phyloP scores from a whole-genome alignment of 2,888 invertebrate species.

The Nymphalis polychloros region DNA sequence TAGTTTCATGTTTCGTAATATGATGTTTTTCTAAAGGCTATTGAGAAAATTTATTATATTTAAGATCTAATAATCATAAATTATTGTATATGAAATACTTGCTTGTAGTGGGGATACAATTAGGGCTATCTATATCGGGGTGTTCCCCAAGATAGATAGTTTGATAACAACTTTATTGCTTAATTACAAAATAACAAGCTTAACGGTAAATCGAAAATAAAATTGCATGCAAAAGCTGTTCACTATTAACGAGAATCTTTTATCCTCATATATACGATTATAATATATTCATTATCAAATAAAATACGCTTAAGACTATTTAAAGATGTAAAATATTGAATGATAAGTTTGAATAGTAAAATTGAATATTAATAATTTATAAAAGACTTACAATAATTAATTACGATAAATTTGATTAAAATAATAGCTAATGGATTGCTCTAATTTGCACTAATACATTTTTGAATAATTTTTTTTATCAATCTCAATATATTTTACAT shows the following conservation, averaged over 20 bases:
- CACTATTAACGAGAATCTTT: too few relatives aligned
- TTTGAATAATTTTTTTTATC: not conserved
- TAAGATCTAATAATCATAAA: too few relatives aligned
- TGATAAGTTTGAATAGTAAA: not conserved
- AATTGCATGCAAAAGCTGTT: too few relatives aligned
- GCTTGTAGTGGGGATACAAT: too few relatives aligned
- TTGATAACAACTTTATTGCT: too few relatives aligned
- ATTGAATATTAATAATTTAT: not conserved
- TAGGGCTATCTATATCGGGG: too few relatives aligned
- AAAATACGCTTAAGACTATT: not conserved
- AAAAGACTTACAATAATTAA: not conserved
- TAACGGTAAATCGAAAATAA: too few relatives aligned
- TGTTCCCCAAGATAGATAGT: too few relatives aligned
- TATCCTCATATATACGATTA: too few relatives aligned
- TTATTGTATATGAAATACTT: too few relatives aligned
- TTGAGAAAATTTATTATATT: not conserved
- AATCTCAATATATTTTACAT: too few relatives aligned
- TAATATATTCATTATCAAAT: not conserved
- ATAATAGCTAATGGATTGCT: not conserved
- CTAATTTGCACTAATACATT: not conserved
- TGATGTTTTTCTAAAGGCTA: constrained; percentile 6
- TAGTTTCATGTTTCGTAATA: constrained; percentile 20
- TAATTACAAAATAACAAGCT: too few relatives aligned
- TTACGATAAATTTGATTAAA: not conserved
- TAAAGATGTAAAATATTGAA: not conserved